Base-by-base conservation (phyloP, 2,113 vertebrate genomes). In the Zingel zingel region DNA sequence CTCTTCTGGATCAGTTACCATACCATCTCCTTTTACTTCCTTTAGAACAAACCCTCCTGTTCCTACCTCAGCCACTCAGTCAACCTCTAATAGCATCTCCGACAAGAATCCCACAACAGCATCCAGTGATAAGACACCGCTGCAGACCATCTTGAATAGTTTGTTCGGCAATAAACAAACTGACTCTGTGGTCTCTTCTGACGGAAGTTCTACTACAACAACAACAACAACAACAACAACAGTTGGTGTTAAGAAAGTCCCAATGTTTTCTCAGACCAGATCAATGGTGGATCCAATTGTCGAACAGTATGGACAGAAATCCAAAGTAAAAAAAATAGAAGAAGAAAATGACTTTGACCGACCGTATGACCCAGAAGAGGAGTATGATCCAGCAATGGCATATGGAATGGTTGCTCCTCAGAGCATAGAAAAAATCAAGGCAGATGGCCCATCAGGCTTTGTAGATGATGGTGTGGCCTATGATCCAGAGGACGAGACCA, bases 351-450 rank as follows among this genome's bases (percentile, higher is more conserved):
- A 95, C 45, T 92, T 97, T 48, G 97, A 99, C 81, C 94, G 98
- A 57, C 98, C 98, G 0, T 99, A 99, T 11, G 98, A 99, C 88
- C 98, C 98, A 4, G 98, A 99, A 77, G 98, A 99, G 43, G 98
- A 99, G 77, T 99, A 99, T 9, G 95, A 96, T 68, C 96, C 97
- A 0, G 95, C 96, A 80, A 92, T 92, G 67, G 94, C 92, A 75
- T 95, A 94, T 73, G 92, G 91, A 80, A 36, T 83, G 0, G 86
- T 67, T 63, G 68, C 61, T 50, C 72, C 83, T 36, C 79, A 86
- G n/a, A 94, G 88, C 39, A 91, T 23, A 3, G 91, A 91, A 3
- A 92, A 86, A 50, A 80, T 4, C 0, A 94, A 88, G 0, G 30
- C 33, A 12, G 94, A 95, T 59, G 88, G 73, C 18, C 82, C 85